Percentiles rank a stretch among this genome's conserved stretches.
Evolutionary conservation across 2,113 vertebrate species (phyloP).

Genomic region (Bubalus kerabau): DNA sequence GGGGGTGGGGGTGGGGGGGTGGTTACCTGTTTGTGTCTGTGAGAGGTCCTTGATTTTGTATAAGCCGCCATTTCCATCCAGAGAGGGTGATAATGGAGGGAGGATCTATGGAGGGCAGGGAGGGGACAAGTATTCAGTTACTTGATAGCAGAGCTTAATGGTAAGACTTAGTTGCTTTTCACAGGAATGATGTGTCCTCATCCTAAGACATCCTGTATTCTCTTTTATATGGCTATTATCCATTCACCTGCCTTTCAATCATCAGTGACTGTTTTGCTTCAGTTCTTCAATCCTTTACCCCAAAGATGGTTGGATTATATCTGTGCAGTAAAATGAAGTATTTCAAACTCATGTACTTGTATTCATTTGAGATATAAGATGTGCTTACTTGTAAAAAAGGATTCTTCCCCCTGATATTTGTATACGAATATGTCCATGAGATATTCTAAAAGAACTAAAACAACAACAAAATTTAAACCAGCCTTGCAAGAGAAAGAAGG

Average conservation of each 20-base stretch:
- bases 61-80: background rate
- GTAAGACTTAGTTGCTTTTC: background rate
- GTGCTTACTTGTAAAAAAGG: background rate
- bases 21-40: background rate
- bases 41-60: background rate
- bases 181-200: background rate
- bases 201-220: background rate
- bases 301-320: background rate
- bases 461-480: background rate
- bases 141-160: background rate
- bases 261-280: background rate
- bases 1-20: background rate
- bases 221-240: background rate
- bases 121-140: background rate
- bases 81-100: background rate
- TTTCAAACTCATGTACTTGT: background rate
- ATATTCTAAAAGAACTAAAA: background rate
- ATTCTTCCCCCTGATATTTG: background rate
- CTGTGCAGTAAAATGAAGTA: slow-evolving; percentile 54
- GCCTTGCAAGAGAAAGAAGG: background rate
- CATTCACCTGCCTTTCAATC: background rate
- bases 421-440: background rate
- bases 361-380: background rate
- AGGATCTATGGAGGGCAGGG: background rate
- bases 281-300: background rate